Evolutionary conservation across 2,113 vertebrate genomes (phyloP).

Genomic region (Egretta garzetta): DNA sequence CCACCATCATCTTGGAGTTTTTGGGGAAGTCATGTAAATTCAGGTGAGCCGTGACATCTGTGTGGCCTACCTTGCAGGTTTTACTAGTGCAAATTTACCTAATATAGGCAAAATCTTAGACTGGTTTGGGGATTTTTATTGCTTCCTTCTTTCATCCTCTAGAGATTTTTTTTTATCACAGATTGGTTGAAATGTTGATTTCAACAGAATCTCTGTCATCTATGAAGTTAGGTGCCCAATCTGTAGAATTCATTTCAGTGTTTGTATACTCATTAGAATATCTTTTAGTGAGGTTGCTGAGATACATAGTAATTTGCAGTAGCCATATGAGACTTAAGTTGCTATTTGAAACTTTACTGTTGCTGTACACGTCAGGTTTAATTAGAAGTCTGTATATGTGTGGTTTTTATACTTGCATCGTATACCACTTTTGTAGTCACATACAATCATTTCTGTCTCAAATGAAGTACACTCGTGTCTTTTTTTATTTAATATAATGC

Average conservation of each 20-base stretch:
- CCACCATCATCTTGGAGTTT: neutral
- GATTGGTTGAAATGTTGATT: neutral
- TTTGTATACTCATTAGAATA: neutral
- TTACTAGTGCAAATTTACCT: neutral
- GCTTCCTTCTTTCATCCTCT: neutral
- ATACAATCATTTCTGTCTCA: neutral
- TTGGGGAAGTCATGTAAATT: neutral
- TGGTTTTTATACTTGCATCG: neutral
- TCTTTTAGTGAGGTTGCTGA: neutral
- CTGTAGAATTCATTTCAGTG: neutral
- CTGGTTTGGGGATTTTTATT: neutral
- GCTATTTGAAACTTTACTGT: neutral
- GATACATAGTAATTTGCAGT: neutral
- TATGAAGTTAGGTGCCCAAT: neutral
- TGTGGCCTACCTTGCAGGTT: neutral
- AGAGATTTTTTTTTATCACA: neutral
- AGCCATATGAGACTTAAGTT: neutral
- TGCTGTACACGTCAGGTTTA: neutral
- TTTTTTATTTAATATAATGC: neutral
- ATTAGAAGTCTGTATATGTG: neutral
- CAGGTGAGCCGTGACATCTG: rapidly evolving
- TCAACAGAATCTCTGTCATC: neutral
- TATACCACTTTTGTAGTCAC: neutral
- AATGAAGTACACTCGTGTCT: neutral
- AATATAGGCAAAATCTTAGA: neutral